Evolutionary conservation across 92 coral and sea anemone species (phyloP).

Genomic region (Umimayanthus kanabou): DNA sequence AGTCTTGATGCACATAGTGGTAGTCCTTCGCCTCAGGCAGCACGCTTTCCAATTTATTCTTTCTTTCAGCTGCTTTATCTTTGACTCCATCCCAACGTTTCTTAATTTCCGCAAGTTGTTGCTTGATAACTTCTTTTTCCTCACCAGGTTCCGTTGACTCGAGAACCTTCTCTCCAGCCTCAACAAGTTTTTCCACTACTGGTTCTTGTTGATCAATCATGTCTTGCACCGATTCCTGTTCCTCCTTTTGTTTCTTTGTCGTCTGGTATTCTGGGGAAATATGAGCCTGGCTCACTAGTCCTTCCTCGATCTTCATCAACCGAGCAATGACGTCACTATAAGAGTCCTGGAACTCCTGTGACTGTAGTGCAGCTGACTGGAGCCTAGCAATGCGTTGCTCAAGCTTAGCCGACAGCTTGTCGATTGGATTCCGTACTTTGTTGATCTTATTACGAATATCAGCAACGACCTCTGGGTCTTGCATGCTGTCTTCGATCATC

Average conservation of each 20-base stretch:
- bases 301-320: conserved; percentile 80
- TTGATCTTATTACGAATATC: conserved; percentile 84
- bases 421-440: conserved; percentile 81
- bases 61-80: conserved; percentile 65
- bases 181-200: conserved; percentile 78
- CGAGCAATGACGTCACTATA: conserved; percentile 80
- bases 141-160: conserved; percentile 78
- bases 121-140: conserved; percentile 65
- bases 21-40: conserved; percentile 81
- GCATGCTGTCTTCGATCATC: conserved; percentile 85
- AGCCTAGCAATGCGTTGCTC: conserved; percentile 89
- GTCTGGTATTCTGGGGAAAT: conserved; percentile 86
- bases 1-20: conserved; percentile 51
- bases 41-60: conserved; percentile 57
- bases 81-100: conserved; percentile 83
- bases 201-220: conserved; percentile 79
- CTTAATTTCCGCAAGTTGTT: conserved; percentile 79
- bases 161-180: conserved; percentile 82
- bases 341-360: conserved; percentile 94
- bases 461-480: conserved; percentile 77
- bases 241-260: conserved; percentile 86
- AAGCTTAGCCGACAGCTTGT: conserved; percentile 84
- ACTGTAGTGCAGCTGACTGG: conserved; percentile 85
- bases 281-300: conserved; percentile 70
- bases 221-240: conserved; percentile 72